Percentiles rank a stretch among this genome's conserved stretches.
These are phyloP conservation scores for Ypsolopha sequella DNA, from an alignment of 2,888 invertebrate genomes.

Conservation along the genomic window DNA sequence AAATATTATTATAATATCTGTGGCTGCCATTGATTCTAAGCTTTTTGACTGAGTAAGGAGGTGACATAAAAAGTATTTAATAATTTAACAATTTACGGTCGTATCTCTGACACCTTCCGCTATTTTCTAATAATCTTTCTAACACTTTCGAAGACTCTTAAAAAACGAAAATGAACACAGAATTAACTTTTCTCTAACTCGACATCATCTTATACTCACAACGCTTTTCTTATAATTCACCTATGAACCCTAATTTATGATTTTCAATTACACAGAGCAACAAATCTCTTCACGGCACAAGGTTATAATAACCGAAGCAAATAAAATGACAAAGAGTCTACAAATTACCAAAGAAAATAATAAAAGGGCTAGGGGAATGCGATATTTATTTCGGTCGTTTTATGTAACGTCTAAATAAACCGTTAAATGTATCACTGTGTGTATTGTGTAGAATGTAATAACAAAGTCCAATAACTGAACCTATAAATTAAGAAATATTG, in stretches of 20 bases:
- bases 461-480: constrained; percentile 53
- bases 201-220: neutral
- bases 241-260: neutral
- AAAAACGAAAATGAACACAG: neutral
- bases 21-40: no score
- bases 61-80: no score
- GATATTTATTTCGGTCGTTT: constrained; percentile 34
- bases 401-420: constrained; percentile 28
- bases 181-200: no score
- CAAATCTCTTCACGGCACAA: neutral
- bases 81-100: no score
- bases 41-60: no score
- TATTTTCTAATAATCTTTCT: no score
- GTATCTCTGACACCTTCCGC: no score
- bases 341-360: constrained; percentile 44
- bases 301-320: neutral
- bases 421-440: constrained; percentile 4
- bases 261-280: neutral
- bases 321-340: constrained; percentile 14
- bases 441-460: constrained; percentile 27
- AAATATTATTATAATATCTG: no score
- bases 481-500: constrained; percentile 54
- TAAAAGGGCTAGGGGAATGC: constrained; percentile 25
- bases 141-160: no score
- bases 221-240: neutral